phyloP scores from a whole-genome alignment of 2,113 vertebrate genomes.

The Nothocercus nigrocapillus region DNA sequence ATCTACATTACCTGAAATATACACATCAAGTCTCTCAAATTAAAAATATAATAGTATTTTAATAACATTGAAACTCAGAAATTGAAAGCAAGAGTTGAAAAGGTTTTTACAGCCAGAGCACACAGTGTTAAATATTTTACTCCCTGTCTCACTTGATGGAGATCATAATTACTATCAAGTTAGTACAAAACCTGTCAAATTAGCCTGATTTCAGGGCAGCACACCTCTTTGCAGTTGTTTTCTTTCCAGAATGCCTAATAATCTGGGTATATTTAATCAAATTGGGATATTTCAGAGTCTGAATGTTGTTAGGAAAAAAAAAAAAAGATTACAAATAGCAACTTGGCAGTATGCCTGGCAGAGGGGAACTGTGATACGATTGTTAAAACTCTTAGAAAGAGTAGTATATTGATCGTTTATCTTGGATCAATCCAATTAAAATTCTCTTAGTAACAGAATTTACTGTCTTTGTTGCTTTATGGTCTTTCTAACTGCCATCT shows the following conservation, averaged over 20 bases:
- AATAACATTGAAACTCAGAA: constrained; percentile 27
- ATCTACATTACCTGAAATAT: constrained; percentile 76
- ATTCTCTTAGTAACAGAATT: constrained; percentile 36
- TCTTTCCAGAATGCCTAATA: constrained; percentile 29
- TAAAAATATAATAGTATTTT: constrained; percentile 80
- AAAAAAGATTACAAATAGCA: background rate
- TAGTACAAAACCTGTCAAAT: constrained; percentile 50
- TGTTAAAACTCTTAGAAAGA: constrained; percentile 2
- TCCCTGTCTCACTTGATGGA: constrained; percentile 25
- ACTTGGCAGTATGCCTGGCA: background rate
- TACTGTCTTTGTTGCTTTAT: background rate
- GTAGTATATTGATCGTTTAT: background rate
- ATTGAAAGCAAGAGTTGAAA: constrained; percentile 42
- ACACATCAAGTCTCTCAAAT: constrained; percentile 79
- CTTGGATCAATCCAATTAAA: background rate
- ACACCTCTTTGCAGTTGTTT: constrained; percentile 40
- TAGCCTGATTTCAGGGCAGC: constrained; percentile 38
- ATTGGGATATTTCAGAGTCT: background rate
- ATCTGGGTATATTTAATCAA: constrained; percentile 43
- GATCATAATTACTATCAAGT: constrained; percentile 60
- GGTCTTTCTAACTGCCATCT: constrained; percentile 21
- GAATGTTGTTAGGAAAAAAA: background rate
- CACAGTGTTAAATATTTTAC: constrained; percentile 7
- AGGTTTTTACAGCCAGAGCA: constrained; percentile 26
- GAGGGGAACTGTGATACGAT: background rate